These are phyloP conservation scores for Engraulis encrasicolus DNA, from an alignment of 2,113 vertebrate species.

Conservation along the genomic window DNA sequence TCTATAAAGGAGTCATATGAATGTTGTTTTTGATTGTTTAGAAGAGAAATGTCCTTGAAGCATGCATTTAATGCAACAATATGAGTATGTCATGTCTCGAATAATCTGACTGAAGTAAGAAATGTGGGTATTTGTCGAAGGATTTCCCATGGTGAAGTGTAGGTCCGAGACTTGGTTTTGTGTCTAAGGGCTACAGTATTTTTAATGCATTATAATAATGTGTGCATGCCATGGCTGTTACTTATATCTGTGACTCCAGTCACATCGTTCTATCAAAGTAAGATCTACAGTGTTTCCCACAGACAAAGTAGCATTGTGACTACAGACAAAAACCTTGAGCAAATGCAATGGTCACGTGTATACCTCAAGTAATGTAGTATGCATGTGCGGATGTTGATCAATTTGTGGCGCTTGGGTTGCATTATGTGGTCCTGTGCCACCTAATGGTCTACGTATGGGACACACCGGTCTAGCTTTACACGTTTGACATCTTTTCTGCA, in stretches of 20 bases:
- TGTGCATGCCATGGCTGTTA: no score
- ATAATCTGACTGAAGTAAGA: neutral
- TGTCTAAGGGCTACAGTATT: neutral
- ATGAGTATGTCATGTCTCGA: neutral
- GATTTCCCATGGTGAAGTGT: neutral
- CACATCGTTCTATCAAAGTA: neutral
- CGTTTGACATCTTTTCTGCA: neutral
- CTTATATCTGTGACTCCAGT: no score
- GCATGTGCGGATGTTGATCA: no score
- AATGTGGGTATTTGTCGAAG: neutral
- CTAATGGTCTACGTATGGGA: no score
- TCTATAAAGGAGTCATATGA: neutral
- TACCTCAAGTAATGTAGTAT: no score
- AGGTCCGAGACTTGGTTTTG: neutral
- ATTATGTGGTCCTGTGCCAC: no score
- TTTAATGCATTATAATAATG: no score
- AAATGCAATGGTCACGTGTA: no score
- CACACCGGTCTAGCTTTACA: neutral
- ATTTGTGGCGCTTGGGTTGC: no score
- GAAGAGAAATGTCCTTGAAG: neutral
- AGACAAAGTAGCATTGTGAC: no score
- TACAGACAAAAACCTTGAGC: no score
- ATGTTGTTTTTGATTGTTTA: neutral
- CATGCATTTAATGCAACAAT: neutral
- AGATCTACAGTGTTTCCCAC: no score